Evolutionary conservation across 2,888 invertebrate species (phyloP).

Genomic region (Lumbricus terrestris): DNA sequence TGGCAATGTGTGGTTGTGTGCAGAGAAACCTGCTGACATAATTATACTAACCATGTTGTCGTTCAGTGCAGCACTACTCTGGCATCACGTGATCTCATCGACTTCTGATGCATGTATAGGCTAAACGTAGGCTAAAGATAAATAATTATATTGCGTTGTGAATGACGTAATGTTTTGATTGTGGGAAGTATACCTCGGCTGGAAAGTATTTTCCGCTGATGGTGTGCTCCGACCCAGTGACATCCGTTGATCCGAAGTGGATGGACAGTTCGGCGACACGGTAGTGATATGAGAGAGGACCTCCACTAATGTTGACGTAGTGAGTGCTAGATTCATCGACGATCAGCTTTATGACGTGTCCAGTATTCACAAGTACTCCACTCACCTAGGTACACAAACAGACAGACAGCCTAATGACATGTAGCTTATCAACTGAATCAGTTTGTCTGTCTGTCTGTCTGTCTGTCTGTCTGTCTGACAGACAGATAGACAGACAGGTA

Average conservation of each 20-base stretch:
- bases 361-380: constrained; percentile 86
- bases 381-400: constrained; percentile 66
- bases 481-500: too few relatives aligned
- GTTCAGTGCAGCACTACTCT: too few relatives aligned
- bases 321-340: constrained; percentile 69
- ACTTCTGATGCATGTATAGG: too few relatives aligned
- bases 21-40: too few relatives aligned
- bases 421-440: too few relatives aligned
- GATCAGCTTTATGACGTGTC: constrained; percentile 88
- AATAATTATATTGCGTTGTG: neutral
- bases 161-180: neutral
- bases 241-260: constrained; percentile 68
- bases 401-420: too few relatives aligned
- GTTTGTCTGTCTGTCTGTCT: too few relatives aligned
- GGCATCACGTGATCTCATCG: too few relatives aligned
- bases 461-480: too few relatives aligned
- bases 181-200: constrained; percentile 77
- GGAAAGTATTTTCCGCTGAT: constrained; percentile 94
- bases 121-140: too few relatives aligned
- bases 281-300: constrained; percentile 91
- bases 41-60: too few relatives aligned
- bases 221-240: constrained; percentile 93
- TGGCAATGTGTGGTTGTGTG: too few relatives aligned
- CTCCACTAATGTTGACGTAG: constrained; percentile 90
- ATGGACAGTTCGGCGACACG: constrained; percentile 89